Conservation (phyloP, 2,888 invertebrate species). For the Microplitis manilae region DNA sequence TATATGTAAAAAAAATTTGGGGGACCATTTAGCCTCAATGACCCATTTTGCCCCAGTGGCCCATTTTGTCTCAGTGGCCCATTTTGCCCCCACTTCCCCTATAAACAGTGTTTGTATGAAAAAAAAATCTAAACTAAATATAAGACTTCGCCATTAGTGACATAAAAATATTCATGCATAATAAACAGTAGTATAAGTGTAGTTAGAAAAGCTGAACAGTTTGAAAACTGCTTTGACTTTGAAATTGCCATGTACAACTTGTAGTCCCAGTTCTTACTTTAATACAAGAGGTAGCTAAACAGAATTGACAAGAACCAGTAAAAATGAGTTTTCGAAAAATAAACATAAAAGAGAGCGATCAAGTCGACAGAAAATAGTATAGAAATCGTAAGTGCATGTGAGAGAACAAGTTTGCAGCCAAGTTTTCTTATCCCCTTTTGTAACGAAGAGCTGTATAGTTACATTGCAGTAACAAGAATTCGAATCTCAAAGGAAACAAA, state of each 20-base stretch:
- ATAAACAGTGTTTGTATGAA: too few relatives aligned
- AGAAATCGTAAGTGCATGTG: slow-evolving; percentile 35
- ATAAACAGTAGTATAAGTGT: not conserved
- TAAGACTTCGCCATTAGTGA: not conserved
- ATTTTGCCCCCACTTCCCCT: too few relatives aligned
- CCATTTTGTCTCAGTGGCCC: too few relatives aligned
- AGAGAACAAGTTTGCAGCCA: slow-evolving; percentile 32
- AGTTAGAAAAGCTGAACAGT: not conserved
- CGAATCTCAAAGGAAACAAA: slow-evolving; percentile 34
- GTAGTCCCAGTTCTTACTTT: not conserved
- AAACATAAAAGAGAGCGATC: slow-evolving; percentile 5
- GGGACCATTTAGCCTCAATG: too few relatives aligned
- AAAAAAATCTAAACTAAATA: not conserved
- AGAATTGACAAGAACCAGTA: not conserved
- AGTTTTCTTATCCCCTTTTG: slow-evolving; percentile 26
- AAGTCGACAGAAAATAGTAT: slow-evolving; percentile 13
- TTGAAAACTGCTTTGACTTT: slow-evolving; percentile 1
- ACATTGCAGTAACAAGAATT: slow-evolving; percentile 30
- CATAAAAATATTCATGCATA: not conserved
- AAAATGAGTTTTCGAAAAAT: slow-evolving; percentile 13
- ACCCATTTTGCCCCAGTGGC: too few relatives aligned
- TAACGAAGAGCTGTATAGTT: slow-evolving; percentile 30
- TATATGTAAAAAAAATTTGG: too few relatives aligned
- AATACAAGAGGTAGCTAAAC: not conserved
- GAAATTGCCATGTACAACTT: not conserved